phyloP scores from a whole-genome alignment of 2,113 vertebrate genomes.

The Taurulus bubalis region DNA sequence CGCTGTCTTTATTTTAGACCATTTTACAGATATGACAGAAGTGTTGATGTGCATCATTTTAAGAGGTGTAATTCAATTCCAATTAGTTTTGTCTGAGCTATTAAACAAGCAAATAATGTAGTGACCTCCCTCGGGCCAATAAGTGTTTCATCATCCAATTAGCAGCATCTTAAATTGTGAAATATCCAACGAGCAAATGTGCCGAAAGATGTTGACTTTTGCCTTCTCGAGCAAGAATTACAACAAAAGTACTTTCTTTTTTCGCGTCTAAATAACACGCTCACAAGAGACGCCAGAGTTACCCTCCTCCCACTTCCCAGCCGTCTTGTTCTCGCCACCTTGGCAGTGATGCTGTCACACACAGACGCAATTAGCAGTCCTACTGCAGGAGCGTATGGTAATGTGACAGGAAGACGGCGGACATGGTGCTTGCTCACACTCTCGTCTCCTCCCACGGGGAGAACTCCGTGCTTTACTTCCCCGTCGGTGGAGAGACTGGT shows the following conservation, averaged over 20 bases:
- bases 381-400: constrained; percentile 71
- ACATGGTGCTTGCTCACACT: constrained; percentile 61
- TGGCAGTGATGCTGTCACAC: constrained; percentile 71
- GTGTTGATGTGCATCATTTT: constrained; percentile 13
- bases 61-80: constrained; percentile 30
- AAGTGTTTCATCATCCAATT: constrained; percentile 45
- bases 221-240: constrained; percentile 12
- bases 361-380: constrained; percentile 74
- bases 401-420: constrained; percentile 75
- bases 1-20: background rate
- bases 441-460: constrained; percentile 42
- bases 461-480: constrained; percentile 13
- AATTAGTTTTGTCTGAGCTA: constrained; percentile 31
- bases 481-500: constrained; percentile 2
- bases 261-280: constrained; percentile 8
- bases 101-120: constrained; percentile 40
- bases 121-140: background rate
- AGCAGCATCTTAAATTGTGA: constrained; percentile 15
- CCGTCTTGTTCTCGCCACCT: constrained; percentile 60
- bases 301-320: constrained; percentile 16
- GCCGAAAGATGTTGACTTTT: background rate
- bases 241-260: constrained; percentile 26
- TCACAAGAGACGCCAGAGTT: constrained; percentile 32
- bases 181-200: constrained; percentile 16
- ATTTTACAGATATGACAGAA: background rate